Base-by-base conservation (phyloP, 2,888 invertebrate species). In the Dinocampus coccinellae region DNA sequence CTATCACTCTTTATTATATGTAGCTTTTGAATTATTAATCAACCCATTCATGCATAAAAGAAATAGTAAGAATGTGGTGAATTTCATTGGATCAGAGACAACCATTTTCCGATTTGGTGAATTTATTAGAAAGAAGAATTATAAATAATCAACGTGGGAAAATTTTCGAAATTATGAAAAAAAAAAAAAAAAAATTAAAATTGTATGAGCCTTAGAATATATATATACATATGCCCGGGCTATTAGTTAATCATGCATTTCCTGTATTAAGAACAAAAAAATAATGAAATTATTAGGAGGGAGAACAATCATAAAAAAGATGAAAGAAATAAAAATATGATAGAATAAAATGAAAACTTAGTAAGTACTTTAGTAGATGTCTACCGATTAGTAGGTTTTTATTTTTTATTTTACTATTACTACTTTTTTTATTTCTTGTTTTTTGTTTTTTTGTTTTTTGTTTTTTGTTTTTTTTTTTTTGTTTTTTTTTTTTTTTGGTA, bases 221-320 rank as follows among this genome's bases (percentile, higher is more conserved):
- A n/a, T n/a, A n/a, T 67, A 29, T 22, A 68, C 58, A 47, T 20
- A 34, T 36, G 20, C 24, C 61, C 29, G 33, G 10, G 42, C 61
- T 61, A 75, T 77, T 77, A 77, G 76, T 77, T 71, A 58, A 62
- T 69, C 77, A 77, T 77, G 77, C 77, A 77, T 29, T 72, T 74
- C 63, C 67, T 70, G 36, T 55, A 42, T 66, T 52, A 33, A 58
- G 34, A 26, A 73, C 39, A 60, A 36, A 47, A 42, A 39, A 69
- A 65, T 24, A 58, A 24, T 39, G 55, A 74, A 71, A 68, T n/a
- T n/a, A n/a, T n/a, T n/a, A n/a, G n/a, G n/a, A n/a, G n/a, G n/a
- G n/a, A n/a, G n/a, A n/a, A n/a, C n/a, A n/a, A n/a, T n/a, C 24
- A 60, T 66, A 69, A 70, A 77, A 73, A 73, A 73, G 73, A 74